Base-by-base conservation (phyloP, 2,888 invertebrate species). In the Drosophila anomelani region DNA sequence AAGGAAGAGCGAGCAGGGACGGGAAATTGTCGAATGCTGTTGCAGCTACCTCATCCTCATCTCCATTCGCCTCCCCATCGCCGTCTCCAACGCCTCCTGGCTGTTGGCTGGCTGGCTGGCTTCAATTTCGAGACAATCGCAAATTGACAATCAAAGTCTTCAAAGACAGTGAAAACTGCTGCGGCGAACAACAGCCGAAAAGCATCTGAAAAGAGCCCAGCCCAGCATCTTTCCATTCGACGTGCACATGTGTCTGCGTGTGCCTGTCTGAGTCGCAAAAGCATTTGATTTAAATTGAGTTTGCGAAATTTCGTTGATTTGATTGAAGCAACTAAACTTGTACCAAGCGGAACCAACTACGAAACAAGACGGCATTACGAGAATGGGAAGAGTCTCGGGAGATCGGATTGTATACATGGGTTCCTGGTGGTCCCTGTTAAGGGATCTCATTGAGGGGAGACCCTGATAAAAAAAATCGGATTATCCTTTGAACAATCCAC, bases 211-310 rank as follows among this genome's bases (percentile, higher is more conserved):
- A 82, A 72, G 78, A 85, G 86, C 79, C 79, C 74, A 84, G 74
- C 86, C 74, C 63, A 77, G 86, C 84, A 84, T 85, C 88, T 82
- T 88, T 79, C 47, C 59, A 32, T 76, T 39, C 51, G 61, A 72
- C 71, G 67, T 74, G 67, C 61, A 57, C 56, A 41, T 63, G 62
- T 66, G 67, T 59, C 47, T 57, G 55, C 51, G 47, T 69, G 54
- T 53, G 68, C 39, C 69, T 58, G 74, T 68, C 85, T 68, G 75
- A 74, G 88, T 84, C 80, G 85, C 87, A 86, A 84, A 77, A 87
- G 85, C 89, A 88, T 85, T 85, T 85, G 85, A 85, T 85, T 85
- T 88, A 89, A 85, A 85, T 85, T 85, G 89, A 85, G 85, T 85
- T 88, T 85, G 85, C 61, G 87, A 82, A 88, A 80, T 86, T 85